Evolutionary conservation across 2,797 vertebrate genomes (phyloP), one percentile per base, ranked within the genome.

Genomic region (Arrhamphus sclerolepis): DNA sequence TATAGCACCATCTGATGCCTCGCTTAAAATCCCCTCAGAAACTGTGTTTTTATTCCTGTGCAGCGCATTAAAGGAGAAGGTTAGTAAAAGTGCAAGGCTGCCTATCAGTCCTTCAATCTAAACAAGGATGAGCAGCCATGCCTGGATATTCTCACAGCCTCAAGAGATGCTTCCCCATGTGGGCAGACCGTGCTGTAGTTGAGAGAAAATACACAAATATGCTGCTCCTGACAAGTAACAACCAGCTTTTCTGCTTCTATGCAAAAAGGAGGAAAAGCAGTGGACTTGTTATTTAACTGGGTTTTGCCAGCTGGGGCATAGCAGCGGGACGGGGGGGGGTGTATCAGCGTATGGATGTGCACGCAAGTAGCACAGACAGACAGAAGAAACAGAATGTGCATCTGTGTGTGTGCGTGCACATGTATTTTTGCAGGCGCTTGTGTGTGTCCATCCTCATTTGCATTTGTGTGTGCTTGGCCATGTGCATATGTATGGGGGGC

Each of bases 221-320:
- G 50, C 58, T 66, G 63, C 66, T 81, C 66, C 46, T 42, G 58
- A 56, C 58, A 70, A 70, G 73, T 58, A 81, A 83, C 72, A 85
- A 77, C 65, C 69, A 80, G 57, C 65, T 73, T 65, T 71, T 72
- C 68, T 66, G 56, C 67, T 69, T 82, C 75, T 80, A 79, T 77
- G 78, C 78, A 77, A 82, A 82, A 73, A 78, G 52, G 28, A 81
- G 39, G 54, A 31, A 74, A 70, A 86, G 72, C 65, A 80, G 71
- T 67, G 91, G 92, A 93, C 93, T 96, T 93, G 92, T 97, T 95
- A 96, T 96, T 96, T 95, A 92, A 93, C 94, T 94, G 91, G 89
- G 90, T 95, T 96, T 93, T 97, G 94, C 96, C 94, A 96, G 94
- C 93, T 95, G 95, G 94, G 93, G 93, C 93, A 93, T 91, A 93